Conservation (phyloP, 37 sponge, comb jelly and placozoan genomes). For the Crambe crambe region DNA sequence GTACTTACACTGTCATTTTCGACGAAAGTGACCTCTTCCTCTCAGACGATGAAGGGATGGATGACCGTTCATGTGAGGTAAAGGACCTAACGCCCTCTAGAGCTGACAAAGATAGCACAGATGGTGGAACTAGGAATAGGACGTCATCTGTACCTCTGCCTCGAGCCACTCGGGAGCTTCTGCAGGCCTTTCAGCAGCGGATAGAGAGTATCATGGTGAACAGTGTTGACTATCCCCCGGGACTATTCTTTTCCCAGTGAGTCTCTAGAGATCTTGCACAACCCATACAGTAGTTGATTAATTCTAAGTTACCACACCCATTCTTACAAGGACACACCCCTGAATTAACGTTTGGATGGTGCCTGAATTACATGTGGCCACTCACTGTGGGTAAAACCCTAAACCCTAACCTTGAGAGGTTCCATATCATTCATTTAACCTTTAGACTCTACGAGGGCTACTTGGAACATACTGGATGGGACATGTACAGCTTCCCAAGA, state of each 20-base stretch:
- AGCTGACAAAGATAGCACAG: not conserved
- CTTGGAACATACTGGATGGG: constrained; percentile 48
- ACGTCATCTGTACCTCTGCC: constrained; percentile 4
- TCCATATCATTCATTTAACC: too few relatives aligned
- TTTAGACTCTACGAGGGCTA: constrained; percentile 2
- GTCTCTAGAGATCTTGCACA: not conserved
- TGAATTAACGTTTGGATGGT: too few relatives aligned
- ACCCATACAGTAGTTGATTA: not conserved
- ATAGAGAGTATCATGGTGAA: constrained; percentile 53
- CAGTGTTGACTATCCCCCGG: constrained; percentile 59
- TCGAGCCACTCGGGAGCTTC: constrained; percentile 16
- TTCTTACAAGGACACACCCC: too few relatives aligned
- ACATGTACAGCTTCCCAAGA: constrained; percentile 62
- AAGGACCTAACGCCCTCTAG: not conserved
- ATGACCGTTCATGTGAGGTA: not conserved
- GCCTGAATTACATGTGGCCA: not conserved
- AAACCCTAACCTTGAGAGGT: too few relatives aligned
- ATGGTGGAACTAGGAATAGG: not conserved
- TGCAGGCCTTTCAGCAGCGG: constrained; percentile 26
- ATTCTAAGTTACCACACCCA: not conserved
- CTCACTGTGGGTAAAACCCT: too few relatives aligned
- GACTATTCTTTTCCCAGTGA: constrained; percentile 49
- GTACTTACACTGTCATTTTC: not conserved
- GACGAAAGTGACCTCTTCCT: not conserved
- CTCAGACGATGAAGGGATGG: constrained; percentile 3